A percentile compares a stretch with the other conserved stretches of the same genome.
Evolutionary conservation across 2,113 vertebrate species (phyloP).

Genomic region (Thunnus thynnus): DNA sequence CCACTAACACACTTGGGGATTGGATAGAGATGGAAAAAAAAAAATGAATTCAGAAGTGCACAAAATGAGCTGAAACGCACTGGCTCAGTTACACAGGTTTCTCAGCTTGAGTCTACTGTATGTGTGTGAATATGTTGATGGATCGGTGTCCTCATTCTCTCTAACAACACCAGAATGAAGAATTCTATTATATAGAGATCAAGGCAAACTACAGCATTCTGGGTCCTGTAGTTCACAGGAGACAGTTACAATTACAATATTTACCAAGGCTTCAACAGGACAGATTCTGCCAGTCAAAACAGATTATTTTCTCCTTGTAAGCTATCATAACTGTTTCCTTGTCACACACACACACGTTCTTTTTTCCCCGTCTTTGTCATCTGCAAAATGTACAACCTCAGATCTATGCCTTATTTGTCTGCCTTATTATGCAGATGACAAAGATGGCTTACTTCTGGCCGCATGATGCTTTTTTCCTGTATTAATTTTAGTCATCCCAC

Average conservation of each 20-base stretch:
- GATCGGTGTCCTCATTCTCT: neutral
- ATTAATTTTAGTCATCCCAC: slow-evolving; percentile 48
- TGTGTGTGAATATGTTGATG: neutral
- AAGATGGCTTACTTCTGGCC: slow-evolving; percentile 3
- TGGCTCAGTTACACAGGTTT: neutral
- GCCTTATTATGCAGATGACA: neutral
- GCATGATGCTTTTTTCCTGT: neutral
- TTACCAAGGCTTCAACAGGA: neutral
- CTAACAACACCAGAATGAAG: too few relatives aligned
- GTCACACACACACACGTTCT: neutral
- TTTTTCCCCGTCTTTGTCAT: neutral
- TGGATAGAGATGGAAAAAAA: slow-evolving; percentile 8
- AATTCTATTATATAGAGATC: too few relatives aligned
- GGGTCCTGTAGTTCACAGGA: neutral
- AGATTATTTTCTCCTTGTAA: too few relatives aligned
- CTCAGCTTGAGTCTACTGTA: neutral
- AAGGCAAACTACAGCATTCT: neutral
- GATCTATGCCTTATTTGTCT: neutral
- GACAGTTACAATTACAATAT: too few relatives aligned
- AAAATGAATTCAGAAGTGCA: neutral
- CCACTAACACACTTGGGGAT: slow-evolving; percentile 7
- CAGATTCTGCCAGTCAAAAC: too few relatives aligned
- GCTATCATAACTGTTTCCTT: neutral
- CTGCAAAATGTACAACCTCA: neutral
- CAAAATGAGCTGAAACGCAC: slow-evolving; percentile 10